Evolutionary conservation across 2,797 vertebrate species (phyloP).

Genomic region (Cirrhinus mrigala): DNA sequence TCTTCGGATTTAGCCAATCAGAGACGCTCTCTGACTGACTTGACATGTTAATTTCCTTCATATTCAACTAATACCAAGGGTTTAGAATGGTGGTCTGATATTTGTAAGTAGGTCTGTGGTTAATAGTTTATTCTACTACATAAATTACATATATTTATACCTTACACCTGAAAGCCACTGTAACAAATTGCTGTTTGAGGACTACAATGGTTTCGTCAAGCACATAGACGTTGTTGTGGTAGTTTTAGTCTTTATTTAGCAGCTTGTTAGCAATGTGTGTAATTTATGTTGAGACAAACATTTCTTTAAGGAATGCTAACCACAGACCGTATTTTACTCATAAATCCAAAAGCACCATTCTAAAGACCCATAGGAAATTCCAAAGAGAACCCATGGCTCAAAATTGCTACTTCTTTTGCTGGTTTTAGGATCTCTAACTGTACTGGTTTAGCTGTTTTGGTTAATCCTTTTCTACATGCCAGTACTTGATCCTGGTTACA

Average conservation of each 20-base stretch:
- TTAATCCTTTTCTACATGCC: background rate
- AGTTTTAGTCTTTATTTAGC: background rate
- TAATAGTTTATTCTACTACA: background rate
- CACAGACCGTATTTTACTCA: background rate
- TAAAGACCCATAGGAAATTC: background rate
- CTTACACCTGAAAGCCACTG: background rate
- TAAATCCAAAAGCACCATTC: background rate
- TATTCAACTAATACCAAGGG: background rate
- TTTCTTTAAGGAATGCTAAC: slow-evolving; percentile 8
- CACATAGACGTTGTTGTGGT: background rate
- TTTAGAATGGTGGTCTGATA: background rate
- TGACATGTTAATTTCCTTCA: background rate
- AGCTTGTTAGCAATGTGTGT: background rate
- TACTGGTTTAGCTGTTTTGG: background rate
- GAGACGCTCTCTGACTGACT: background rate
- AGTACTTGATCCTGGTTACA: background rate
- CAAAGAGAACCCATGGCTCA: background rate
- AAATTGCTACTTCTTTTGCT: background rate
- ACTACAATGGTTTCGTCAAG: background rate
- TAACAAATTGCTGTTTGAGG: background rate
- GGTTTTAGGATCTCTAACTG: slow-evolving; percentile 8
- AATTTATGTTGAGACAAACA: slow-evolving; percentile 2
- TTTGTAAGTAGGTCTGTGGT: background rate
- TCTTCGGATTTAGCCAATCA: background rate
- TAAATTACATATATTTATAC: background rate